Conservation (phyloP, 2,797 vertebrate genomes). For the Pitangus sulphuratus region DNA sequence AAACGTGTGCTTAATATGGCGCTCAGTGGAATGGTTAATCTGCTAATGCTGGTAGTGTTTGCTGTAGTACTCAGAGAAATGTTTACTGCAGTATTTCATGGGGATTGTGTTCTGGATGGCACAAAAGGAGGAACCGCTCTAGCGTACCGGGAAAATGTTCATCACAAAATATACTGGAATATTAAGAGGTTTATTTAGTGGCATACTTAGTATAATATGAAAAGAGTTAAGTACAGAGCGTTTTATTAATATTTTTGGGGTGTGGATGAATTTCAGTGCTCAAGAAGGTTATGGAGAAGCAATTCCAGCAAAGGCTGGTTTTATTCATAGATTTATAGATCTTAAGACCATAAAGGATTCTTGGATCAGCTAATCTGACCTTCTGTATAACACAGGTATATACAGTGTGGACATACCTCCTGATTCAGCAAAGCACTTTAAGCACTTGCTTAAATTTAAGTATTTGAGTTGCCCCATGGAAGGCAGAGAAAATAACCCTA, state of each 20-base stretch:
- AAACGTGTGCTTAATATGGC: slow-evolving; percentile 79
- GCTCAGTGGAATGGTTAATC: slow-evolving; percentile 80
- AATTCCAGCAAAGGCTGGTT: slow-evolving; percentile 60
- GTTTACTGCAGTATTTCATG: slow-evolving; percentile 80
- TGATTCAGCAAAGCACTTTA: slow-evolving; percentile 69
- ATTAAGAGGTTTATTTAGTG: slow-evolving; percentile 78
- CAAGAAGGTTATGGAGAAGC: slow-evolving; percentile 61
- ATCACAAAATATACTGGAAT: slow-evolving; percentile 75
- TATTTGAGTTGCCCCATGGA: slow-evolving; percentile 55
- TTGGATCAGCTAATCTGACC: slow-evolving; percentile 70
- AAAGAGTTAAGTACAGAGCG: slow-evolving; percentile 61
- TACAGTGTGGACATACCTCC: slow-evolving; percentile 62
- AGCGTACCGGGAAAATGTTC: slow-evolving; percentile 73
- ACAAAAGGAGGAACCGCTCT: slow-evolving; percentile 76
- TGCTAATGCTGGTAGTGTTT: slow-evolving; percentile 77
- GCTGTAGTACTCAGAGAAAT: slow-evolving; percentile 77
- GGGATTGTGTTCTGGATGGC: slow-evolving; percentile 76
- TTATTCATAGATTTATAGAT: slow-evolving; percentile 72
- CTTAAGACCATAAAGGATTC: slow-evolving; percentile 65
- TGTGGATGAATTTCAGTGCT: slow-evolving; percentile 58
- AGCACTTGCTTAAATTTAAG: slow-evolving; percentile 67
- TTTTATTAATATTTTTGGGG: slow-evolving; percentile 73
- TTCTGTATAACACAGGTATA: slow-evolving; percentile 66
- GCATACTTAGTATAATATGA: slow-evolving; percentile 63
- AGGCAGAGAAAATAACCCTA: slow-evolving; percentile 60